Conservation (phyloP, 2,888 invertebrate genomes). For the Athetis lepigone region DNA sequence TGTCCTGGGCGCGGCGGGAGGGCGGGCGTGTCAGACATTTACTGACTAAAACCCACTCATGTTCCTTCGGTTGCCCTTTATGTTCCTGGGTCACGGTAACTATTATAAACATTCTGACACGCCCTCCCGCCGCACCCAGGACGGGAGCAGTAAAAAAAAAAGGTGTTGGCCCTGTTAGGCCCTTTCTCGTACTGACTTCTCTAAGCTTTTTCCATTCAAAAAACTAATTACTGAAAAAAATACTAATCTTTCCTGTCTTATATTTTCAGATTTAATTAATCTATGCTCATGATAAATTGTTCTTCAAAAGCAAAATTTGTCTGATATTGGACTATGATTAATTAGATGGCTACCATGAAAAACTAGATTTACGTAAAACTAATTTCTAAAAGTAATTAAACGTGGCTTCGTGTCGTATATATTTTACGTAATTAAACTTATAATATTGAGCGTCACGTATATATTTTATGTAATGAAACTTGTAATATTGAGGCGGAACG, state of each 20-base stretch:
- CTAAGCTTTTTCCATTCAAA: not conserved
- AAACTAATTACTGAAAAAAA: not conserved
- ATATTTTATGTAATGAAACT: conserved; percentile 13
- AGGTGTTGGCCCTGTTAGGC: no score
- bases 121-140: no score
- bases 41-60: no score
- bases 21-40: no score
- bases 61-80: no score
- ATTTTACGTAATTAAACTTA: conserved; percentile 6
- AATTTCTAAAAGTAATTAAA: conserved; percentile 49
- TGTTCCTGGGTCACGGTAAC: no score
- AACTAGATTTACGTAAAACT: conserved; percentile 9
- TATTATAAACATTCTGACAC: no score
- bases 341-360: conserved; percentile 30
- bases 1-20: no score
- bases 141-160: no score
- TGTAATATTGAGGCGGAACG: not conserved
- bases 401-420: conserved; percentile 18
- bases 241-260: not conserved
- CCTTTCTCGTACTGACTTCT: no score
- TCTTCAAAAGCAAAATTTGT: conserved; percentile 33
- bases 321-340: conserved; percentile 45
- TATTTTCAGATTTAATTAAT: conserved; percentile 21
- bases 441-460: conserved; percentile 12
- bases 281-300: conserved; percentile 28